These are phyloP conservation scores for Neelides sp. DNA, from an alignment of 1,140 invertebrate species.

Conservation along the genomic window DNA sequence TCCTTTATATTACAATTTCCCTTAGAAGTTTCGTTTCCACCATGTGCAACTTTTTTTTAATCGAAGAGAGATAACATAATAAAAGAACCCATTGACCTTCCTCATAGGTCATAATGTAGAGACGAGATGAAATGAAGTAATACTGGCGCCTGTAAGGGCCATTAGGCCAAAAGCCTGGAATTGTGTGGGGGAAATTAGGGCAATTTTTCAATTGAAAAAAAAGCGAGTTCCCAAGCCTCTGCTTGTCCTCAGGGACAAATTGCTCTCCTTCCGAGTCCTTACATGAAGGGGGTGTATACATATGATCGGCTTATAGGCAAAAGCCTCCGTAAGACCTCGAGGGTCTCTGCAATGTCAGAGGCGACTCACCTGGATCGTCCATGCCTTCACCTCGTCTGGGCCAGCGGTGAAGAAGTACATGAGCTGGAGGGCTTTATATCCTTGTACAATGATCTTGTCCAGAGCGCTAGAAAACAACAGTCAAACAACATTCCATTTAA, in stretches of 20 bases:
- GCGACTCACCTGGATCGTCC: slow-evolving; percentile 89
- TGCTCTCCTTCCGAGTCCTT: no score
- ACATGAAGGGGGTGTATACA: no score
- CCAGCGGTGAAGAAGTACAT: slow-evolving; percentile 96
- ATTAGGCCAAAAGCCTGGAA: slow-evolving; percentile 7
- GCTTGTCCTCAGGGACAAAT: no score
- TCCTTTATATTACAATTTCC: no score
- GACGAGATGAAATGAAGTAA: slow-evolving; percentile 12
- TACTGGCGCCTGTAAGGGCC: slow-evolving; percentile 10
- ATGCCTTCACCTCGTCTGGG: slow-evolving; percentile 95
- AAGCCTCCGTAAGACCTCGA: no score
- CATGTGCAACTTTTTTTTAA: no score
- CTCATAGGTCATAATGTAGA: neutral
- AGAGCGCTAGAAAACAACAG: slow-evolving; percentile 51
- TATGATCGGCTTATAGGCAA: no score
- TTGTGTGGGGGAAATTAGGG: slow-evolving; percentile 14
- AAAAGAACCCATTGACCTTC: no score
- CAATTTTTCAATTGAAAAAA: slow-evolving; percentile 27
- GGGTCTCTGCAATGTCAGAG: no score
- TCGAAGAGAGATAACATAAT: no score
- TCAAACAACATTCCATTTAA: slow-evolving; percentile 8
- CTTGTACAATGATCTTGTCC: slow-evolving; percentile 94
- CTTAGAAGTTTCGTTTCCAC: no score
- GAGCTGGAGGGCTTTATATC: slow-evolving; percentile 88
- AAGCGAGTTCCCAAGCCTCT: no score